Base-by-base conservation (phyloP, 2,113 vertebrate genomes). In the Microtus richardsoni region DNA sequence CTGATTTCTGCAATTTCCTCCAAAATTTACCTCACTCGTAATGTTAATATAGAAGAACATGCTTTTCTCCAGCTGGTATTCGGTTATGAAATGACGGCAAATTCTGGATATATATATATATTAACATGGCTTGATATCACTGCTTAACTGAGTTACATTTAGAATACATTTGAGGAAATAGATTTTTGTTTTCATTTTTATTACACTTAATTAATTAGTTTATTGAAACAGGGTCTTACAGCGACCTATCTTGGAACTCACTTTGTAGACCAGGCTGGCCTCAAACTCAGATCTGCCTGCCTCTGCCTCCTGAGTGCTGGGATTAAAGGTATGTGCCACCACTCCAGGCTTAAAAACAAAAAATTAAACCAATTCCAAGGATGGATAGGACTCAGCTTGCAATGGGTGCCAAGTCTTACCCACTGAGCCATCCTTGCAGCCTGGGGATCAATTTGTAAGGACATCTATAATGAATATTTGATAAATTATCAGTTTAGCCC, bases 401-500 rank as follows among this genome's bases (percentile, higher is more conserved):
- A 66, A 66, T 60, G 39, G 28, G 28, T 47, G 60, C 9, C 60
- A 83, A 83, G 36, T 83, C 80, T 83, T 82, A 49, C 47, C 24
- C 58, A 66, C 28, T 33, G 60, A 47, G 62, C 41, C 82, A 66
- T 64, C 7, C 1, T 66, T 33, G 7, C n/a, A 44, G 9, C 60
- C 60, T 62, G 17, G 82, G 47, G 44, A 19, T 30, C 62, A 49
- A 66, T n/a, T 68, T 68, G 64, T 85, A 80, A 91, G 54, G 70
- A 79, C n/a, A 60, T 73, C 64, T 95, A n/a, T 54, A 58, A 10
- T 52, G 41, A 87, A 77, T 92, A 82, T 94, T 92, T 89, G 41
- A 80, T 94, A 86, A 89, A 70, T 89, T 17, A 89, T 62, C 13
- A 84, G 39, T 75, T 58, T 54, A 91, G 44, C 36, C 26, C 85